Conservation (phyloP, 2,113 vertebrate species). For the Lepisosteus osseus region DNA sequence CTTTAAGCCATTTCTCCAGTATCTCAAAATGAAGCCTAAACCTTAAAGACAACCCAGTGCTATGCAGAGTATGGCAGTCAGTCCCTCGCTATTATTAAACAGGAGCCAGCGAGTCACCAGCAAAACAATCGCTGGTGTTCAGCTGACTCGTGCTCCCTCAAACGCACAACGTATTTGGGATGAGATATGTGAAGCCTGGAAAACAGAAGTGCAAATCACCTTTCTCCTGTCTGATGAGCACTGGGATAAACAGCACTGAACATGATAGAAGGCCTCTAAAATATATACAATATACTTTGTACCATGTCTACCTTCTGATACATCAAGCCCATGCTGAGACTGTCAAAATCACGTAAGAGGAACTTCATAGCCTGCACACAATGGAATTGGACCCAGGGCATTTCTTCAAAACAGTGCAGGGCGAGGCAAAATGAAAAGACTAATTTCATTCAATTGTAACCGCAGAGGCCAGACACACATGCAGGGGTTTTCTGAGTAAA, state of each 20-base stretch:
- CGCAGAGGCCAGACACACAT: background rate
- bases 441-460: slow-evolving; percentile 29
- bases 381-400: slow-evolving; percentile 49
- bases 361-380: slow-evolving; percentile 32
- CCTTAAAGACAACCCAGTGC: background rate
- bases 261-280: slow-evolving; percentile 53
- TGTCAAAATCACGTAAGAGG: slow-evolving; percentile 48
- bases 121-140: background rate
- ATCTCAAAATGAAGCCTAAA: background rate
- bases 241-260: slow-evolving; percentile 30
- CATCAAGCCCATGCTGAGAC: slow-evolving; percentile 58
- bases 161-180: background rate
- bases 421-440: slow-evolving; percentile 31
- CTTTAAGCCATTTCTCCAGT: background rate
- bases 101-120: background rate
- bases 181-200: background rate
- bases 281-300: slow-evolving; percentile 48
- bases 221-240: background rate
- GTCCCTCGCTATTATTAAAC: background rate
- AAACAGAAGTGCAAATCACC: background rate
- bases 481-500: slow-evolving; percentile 1
- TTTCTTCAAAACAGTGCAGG: slow-evolving; percentile 51
- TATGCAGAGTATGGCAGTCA: too few relatives aligned
- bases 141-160: background rate
- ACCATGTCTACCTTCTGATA: slow-evolving; percentile 52